Percentiles rank a stretch among this genome's conserved stretches.
phyloP scores from a whole-genome alignment of 92 coral and sea anemone species.

The Virgularia gustaviana region DNA sequence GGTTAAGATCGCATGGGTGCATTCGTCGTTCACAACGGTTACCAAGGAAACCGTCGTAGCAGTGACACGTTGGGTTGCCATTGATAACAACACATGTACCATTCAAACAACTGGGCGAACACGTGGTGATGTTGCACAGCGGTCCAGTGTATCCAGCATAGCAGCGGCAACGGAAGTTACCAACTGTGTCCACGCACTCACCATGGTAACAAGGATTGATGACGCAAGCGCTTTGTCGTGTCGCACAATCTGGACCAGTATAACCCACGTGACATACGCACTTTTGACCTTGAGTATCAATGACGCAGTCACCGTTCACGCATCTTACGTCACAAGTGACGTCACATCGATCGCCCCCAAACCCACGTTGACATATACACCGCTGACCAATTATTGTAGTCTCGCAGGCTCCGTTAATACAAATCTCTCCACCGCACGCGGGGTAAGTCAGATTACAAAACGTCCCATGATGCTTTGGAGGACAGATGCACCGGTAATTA shows the following conservation, averaged over 20 bases:
- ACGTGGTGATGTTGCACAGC: conserved; percentile 46
- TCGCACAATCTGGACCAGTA: conserved; percentile 51
- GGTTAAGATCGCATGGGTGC: conserved; percentile 67
- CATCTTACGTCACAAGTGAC: conserved; percentile 18
- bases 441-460: conserved; percentile 51
- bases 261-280: conserved; percentile 72
- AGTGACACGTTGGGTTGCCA: conserved; percentile 57
- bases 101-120: conserved; percentile 57
- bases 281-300: conserved; percentile 38
- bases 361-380: conserved; percentile 63
- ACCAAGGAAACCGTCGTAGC: conserved; percentile 64
- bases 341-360: conserved; percentile 50
- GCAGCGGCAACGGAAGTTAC: conserved; percentile 62
- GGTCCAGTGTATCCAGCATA: conserved; percentile 58
- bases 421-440: conserved; percentile 58
- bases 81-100: conserved; percentile 51
- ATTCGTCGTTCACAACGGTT: conserved; percentile 54
- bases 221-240: neutral
- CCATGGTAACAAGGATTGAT: conserved; percentile 62
- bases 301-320: conserved; percentile 61
- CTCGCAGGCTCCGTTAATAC: conserved; percentile 66
- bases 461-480: conserved; percentile 49
- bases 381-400: conserved; percentile 41
- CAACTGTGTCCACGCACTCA: conserved; percentile 33
- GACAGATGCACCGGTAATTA: conserved; percentile 52